These are phyloP conservation scores for Onthophagus sagittarius DNA, from an alignment of 2,888 invertebrate species.

Conservation along the genomic window DNA sequence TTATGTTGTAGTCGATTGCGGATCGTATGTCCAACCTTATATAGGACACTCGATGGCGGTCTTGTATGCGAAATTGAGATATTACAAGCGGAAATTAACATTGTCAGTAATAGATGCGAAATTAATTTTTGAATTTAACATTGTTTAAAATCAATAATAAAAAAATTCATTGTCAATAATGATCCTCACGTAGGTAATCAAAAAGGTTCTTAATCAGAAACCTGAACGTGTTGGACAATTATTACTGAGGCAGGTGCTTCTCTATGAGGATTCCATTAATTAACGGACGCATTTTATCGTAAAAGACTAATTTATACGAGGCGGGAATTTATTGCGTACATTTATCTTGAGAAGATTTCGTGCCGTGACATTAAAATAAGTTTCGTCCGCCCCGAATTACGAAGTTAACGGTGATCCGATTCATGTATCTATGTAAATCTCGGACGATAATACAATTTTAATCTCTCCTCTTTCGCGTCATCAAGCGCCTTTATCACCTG, in stretches of 20 bases:
- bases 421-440: background rate
- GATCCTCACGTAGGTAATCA: background rate
- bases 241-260: background rate
- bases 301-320: background rate
- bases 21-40: background rate
- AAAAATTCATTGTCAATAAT: background rate
- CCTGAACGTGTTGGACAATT: background rate
- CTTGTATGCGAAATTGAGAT: background rate
- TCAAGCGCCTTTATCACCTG: background rate
- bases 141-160: background rate
- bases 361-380: background rate
- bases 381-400: background rate
- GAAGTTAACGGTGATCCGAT: background rate
- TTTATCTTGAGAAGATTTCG: background rate
- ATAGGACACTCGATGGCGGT: background rate
- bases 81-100: background rate
- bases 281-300: background rate
- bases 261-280: background rate
- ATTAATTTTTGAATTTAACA: background rate
- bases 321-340: background rate
- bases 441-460: background rate
- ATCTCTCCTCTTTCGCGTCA: background rate
- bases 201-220: background rate
- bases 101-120: background rate
- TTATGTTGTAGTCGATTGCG: background rate